Conservation (phyloP, 37 sponge, comb jelly and placozoan species). For the Ianthella basta region DNA sequence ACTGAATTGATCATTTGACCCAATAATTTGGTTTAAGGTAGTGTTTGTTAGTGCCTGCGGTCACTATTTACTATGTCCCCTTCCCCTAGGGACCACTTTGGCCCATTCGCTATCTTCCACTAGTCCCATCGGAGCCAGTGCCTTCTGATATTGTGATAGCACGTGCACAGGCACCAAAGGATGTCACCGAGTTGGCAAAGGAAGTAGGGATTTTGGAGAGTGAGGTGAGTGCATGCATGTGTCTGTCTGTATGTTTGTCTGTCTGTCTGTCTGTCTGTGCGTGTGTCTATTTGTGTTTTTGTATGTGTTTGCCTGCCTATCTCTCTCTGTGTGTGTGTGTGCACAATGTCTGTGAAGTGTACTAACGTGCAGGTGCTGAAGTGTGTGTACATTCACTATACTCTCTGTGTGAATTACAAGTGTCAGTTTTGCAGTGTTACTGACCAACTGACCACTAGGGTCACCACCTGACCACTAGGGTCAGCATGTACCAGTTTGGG, state of each 20-base stretch:
- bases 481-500: not conserved
- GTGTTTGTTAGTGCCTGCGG: no score
- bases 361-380: no score
- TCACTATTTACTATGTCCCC: not conserved
- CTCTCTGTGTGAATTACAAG: no score
- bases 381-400: no score
- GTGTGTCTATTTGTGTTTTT: no score
- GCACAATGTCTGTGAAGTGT: not conserved
- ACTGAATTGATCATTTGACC: not conserved
- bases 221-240: slow-evolving; percentile 55
- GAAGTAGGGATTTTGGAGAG: slow-evolving; percentile 81
- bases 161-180: slow-evolving; percentile 85
- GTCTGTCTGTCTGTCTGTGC: not conserved
- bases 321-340: no score
- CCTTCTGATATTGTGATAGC: slow-evolving; percentile 87
- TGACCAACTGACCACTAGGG: not conserved
- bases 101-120: slow-evolving; percentile 78
- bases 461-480: not conserved
- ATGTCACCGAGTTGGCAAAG: slow-evolving; percentile 69
- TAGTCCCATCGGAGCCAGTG: slow-evolving; percentile 77
- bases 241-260: not conserved
- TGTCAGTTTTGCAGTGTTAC: no score
- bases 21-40: no score
- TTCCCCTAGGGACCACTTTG: slow-evolving; percentile 40
- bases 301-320: no score